Conservation (phyloP, 1,140 invertebrate species). For the Bursaphelenchus mucronatus region DNA sequence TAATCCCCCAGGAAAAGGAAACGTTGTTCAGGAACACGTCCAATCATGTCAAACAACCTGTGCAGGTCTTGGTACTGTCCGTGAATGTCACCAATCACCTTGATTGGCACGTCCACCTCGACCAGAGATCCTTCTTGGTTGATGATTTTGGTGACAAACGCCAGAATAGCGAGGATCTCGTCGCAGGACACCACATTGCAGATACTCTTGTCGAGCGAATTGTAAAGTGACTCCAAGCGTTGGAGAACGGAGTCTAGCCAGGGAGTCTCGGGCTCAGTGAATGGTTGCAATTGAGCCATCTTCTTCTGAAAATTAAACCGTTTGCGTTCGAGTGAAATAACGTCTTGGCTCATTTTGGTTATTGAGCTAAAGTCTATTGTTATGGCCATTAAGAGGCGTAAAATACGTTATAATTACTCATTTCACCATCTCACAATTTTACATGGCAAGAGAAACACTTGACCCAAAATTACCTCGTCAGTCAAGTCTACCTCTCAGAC, state of each 20-base stretch:
- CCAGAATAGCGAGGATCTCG: constrained; percentile 24
- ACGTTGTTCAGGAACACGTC: constrained; percentile 13
- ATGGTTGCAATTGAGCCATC: too few relatives aligned
- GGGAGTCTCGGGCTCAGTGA: constrained; percentile 10
- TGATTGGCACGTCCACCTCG: constrained; percentile 31
- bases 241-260: constrained; percentile 28
- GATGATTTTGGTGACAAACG: constrained; percentile 23
- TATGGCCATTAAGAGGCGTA: too few relatives aligned
- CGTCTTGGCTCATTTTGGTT: too few relatives aligned
- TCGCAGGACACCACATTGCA: constrained; percentile 14
- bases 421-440: too few relatives aligned
- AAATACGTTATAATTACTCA: too few relatives aligned
- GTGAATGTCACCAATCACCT: constrained; percentile 30
- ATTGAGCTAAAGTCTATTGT: too few relatives aligned
- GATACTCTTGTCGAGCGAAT: constrained; percentile 11
- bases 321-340: too few relatives aligned
- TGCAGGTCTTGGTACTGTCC: constrained; percentile 27
- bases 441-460: too few relatives aligned
- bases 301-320: too few relatives aligned
- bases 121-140: constrained; percentile 25
- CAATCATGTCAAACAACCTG: constrained; percentile 28
- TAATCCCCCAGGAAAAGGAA: constrained; percentile 26
- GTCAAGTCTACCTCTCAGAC: too few relatives aligned
- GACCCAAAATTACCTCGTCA: too few relatives aligned
- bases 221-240: constrained; percentile 17